Base-by-base conservation (phyloP, 2,113 vertebrate genomes). In the Lampris megalopsis region DNA sequence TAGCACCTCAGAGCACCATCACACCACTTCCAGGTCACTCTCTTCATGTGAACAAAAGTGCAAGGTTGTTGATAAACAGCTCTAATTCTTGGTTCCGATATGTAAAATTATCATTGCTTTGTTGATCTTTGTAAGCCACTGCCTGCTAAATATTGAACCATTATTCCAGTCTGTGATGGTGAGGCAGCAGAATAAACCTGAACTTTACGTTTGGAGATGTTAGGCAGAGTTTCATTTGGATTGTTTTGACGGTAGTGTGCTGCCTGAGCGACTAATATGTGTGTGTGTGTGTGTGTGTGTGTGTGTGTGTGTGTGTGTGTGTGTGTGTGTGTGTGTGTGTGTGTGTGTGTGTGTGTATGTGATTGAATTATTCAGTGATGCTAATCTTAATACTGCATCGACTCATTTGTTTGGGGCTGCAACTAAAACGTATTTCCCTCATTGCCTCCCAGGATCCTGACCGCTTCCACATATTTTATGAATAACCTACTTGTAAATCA, bases 401-500 rank as follows among this genome's bases (percentile, higher is more conserved):
- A 24, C 24, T 24, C 24, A 71, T 81, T 77, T 77, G 57, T 73
- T 75, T 59, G 62, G 56, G 56, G 24, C 63, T 0, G 40, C 76
- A 75, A 76, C 79, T 57, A 75, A 24, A 24, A 24, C 70, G 64
- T 36, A 38, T 84, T 83, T 75, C 36, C 57, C 56, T 45, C 8
- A 45, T 43, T 54, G 4, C 40, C 7, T 75, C 61, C 72, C 71
- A 82, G 54, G 50, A 45, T 49, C 66, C 68, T 67, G 41, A 9
- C 49, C 63, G 38, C 76, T 75, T 45, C 77, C 82, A 37, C 68
- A 64, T 83, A 78, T 75, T 89, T 75, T 91, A 80, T 92, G 88
- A 89, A 89, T 89, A 90, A 91, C 81, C 71, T 84, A 86, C 88
- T 84, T 94, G 92, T 93, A 91, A 93, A 91, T 93, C 90, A 78